A percentile compares a stretch with the other conserved stretches of the same genome.
phyloP scores from a whole-genome alignment of 2,797 vertebrate genomes.

The Thaleichthys pacificus region DNA sequence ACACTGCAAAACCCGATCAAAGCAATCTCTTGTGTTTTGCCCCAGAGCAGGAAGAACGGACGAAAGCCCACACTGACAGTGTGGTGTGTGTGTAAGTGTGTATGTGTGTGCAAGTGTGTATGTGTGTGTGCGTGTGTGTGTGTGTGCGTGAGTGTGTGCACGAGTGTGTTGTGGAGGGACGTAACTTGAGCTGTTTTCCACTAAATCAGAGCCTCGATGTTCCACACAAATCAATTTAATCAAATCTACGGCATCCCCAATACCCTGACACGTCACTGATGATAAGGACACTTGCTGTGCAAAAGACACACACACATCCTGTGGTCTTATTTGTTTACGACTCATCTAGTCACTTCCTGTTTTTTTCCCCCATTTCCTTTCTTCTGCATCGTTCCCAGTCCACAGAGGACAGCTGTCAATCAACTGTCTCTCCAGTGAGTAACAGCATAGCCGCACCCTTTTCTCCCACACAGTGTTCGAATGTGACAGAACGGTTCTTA shows the following conservation, averaged over 20 bases:
- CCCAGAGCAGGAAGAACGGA: conserved; percentile 30
- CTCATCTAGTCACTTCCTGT: background rate
- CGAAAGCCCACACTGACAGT: conserved; percentile 17
- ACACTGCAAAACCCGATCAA: conserved; percentile 44
- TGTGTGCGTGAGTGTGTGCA: conserved; percentile 3
- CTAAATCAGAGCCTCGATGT: too few species aligned
- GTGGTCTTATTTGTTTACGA: background rate
- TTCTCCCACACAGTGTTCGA: background rate
- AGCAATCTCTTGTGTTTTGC: conserved; percentile 34
- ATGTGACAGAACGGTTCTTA: background rate
- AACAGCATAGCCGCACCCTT: background rate
- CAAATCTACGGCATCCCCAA: background rate
- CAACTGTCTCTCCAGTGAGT: background rate
- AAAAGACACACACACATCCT: background rate
- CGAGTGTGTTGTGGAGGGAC: background rate
- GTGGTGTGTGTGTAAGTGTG: conserved; percentile 6
- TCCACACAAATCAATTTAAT: too few species aligned
- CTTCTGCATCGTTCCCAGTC: background rate
- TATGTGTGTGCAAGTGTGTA: conserved; percentile 5
- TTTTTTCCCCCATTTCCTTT: background rate
- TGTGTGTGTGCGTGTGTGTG: background rate
- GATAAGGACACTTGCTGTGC: background rate
- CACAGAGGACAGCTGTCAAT: conserved; percentile 1
- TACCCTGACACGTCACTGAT: too few species aligned
- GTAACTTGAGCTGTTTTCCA: too few species aligned